Percentiles rank a stretch among this genome's conserved stretches.
These are phyloP conservation scores for Drosophila tropicalis DNA, from an alignment of 1,140 invertebrate species.

Conservation along the genomic window DNA sequence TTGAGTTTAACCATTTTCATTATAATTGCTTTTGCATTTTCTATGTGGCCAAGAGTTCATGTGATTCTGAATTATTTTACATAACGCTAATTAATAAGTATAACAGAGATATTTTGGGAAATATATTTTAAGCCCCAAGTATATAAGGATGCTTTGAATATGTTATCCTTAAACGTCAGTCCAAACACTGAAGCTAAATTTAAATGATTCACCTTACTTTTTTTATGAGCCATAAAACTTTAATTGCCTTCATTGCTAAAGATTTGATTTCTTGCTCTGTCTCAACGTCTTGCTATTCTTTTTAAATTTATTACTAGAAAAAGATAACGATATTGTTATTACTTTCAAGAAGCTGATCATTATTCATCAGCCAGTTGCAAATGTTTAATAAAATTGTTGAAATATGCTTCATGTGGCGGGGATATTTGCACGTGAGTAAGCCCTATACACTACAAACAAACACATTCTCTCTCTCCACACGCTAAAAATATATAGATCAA, in stretches of 20 bases:
- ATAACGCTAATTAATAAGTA: no score
- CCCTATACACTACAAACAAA: neutral
- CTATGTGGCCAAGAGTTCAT: neutral
- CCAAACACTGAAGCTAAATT: no score
- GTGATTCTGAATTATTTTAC: neutral
- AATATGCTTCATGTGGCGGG: neutral
- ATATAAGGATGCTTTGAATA: no score
- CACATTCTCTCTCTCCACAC: neutral
- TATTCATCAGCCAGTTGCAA: neutral
- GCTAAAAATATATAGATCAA: neutral
- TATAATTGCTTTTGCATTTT: slow-evolving; percentile 9
- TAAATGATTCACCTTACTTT: no score
- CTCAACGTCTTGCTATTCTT: no score
- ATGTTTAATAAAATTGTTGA: slow-evolving; percentile 6
- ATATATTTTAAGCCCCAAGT: no score
- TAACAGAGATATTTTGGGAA: no score
- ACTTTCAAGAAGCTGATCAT: neutral
- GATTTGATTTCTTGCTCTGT: no score
- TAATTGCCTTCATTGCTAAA: no score
- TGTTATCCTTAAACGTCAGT: no score
- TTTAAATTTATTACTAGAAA: neutral
- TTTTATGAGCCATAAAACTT: no score
- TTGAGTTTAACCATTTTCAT: slow-evolving; percentile 2
- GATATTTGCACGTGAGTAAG: slow-evolving; percentile 13
- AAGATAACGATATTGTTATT: neutral